phyloP scores from a whole-genome alignment of 2,797 vertebrate genomes.

The Sebastiscus tertius region DNA sequence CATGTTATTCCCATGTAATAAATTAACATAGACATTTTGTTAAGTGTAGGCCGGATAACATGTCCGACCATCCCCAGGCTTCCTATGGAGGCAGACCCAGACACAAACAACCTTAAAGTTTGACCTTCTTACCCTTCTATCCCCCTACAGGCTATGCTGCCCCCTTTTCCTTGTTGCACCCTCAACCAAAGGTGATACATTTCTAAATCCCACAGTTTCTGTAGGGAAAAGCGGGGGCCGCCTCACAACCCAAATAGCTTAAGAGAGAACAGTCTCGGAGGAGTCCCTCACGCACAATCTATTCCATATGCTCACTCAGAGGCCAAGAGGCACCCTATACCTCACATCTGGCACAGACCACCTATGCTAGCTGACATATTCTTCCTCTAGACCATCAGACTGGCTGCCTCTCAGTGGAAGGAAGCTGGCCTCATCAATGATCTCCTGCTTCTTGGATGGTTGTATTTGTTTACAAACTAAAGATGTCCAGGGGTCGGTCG shows the following conservation, averaged over 20 bases:
- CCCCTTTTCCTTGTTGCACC: slow-evolving; percentile 16
- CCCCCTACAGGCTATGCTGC: background rate
- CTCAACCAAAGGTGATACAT: slow-evolving; percentile 54
- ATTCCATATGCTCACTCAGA: slow-evolving; percentile 75
- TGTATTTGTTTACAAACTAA: background rate
- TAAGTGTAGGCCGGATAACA: background rate
- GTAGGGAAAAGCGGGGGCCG: slow-evolving; percentile 27
- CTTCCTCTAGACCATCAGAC: slow-evolving; percentile 48
- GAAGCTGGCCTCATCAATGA: slow-evolving; percentile 30
- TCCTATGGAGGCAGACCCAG: slow-evolving; percentile 48
- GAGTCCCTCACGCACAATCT: slow-evolving; percentile 64
- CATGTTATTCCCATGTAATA: background rate
- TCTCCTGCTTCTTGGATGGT: slow-evolving; percentile 5
- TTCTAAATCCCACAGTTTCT: slow-evolving; percentile 50
- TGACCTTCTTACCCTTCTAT: slow-evolving; percentile 27
- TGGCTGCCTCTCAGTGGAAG: slow-evolving; percentile 32
- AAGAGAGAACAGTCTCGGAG: slow-evolving; percentile 49
- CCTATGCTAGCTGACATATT: slow-evolving; percentile 65
- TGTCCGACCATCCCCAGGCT: slow-evolving; percentile 3
- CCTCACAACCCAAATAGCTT: slow-evolving; percentile 54
- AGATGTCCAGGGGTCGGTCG: background rate
- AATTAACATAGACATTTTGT: background rate
- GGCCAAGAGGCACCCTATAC: slow-evolving; percentile 58
- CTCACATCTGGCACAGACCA: slow-evolving; percentile 78
- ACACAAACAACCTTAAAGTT: slow-evolving; percentile 53